phyloP scores from a whole-genome alignment of 2,113 vertebrate species.

The Seriola aureovittata region DNA sequence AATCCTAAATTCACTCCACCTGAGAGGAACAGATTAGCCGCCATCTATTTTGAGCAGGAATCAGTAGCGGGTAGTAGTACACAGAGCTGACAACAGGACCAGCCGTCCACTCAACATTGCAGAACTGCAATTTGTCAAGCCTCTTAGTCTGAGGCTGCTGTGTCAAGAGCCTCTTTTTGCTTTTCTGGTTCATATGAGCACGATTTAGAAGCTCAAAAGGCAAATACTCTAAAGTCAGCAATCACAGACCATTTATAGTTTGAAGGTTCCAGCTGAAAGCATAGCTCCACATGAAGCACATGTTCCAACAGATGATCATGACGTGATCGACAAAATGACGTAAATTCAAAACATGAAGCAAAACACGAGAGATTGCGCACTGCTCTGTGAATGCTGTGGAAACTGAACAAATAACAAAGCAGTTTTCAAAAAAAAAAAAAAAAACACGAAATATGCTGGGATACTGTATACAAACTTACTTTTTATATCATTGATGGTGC shows the following conservation, averaged over 20 bases:
- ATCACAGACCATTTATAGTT: neutral
- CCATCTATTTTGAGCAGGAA: conserved; percentile 36
- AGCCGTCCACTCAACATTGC: conserved; percentile 71
- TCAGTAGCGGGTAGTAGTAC: conserved; percentile 45
- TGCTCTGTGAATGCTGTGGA: too few relatives aligned
- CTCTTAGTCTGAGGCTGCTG: conserved; percentile 22
- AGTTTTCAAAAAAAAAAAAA: too few relatives aligned
- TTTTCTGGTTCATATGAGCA: neutral
- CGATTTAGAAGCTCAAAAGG: neutral
- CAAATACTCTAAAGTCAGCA: conserved; percentile 28
- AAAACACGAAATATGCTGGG: too few relatives aligned
- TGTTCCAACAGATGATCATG: neutral
- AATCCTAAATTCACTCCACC: conserved; percentile 19
- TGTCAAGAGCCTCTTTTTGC: conserved; percentile 44
- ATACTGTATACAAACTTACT: too few relatives aligned
- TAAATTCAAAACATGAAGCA: neutral
- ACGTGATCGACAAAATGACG: neutral
- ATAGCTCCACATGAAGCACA: neutral
- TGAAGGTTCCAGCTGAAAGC: neutral
- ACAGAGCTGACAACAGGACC: conserved; percentile 11
- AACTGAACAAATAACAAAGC: too few relatives aligned
- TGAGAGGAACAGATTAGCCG: conserved; percentile 41
- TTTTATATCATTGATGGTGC: neutral
- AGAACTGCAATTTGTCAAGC: conserved; percentile 29
- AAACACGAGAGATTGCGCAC: too few relatives aligned